Base-by-base conservation (phyloP, 2,888 invertebrate species). In the Nyleta sp. region DNA sequence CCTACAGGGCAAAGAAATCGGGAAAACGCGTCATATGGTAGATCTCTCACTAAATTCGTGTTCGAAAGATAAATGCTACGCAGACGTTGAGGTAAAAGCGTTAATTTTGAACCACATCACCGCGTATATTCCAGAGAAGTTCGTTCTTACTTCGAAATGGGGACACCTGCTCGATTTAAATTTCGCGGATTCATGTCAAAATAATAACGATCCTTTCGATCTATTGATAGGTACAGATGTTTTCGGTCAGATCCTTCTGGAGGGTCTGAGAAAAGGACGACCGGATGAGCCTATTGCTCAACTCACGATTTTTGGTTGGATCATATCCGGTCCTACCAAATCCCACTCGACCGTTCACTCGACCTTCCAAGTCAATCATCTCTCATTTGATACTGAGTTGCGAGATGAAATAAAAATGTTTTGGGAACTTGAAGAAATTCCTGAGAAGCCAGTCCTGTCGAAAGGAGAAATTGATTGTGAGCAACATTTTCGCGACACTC, bases 361-460 rank as follows among this genome's bases (percentile, higher is more conserved):
- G 1, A 10, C 17, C 0, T 3, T 18, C 2, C 2, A 7, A 1
- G 33, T 52, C n/a, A 52, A 52, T 52, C 52, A 52, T 11, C n/a
- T 52, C 5, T 18, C 46, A 6, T 24, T 13, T 33, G 3, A 15
- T 10, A 17, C 6, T 13, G 11, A 28, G 1, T 17, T 52, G 7
- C 17, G 17, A 6, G 52, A 52, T 10, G 8, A 24, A 3, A 5
- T 52, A 2, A 8, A 4, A 5, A 31, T 17, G 4, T 33, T 52
- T 7, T 52, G 52, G 57, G 42, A 57, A 13, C 2, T 28, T 0
- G 57, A 57, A 6, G 57, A 57, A 11, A 15, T 57, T 1, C 57
- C 42, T 6, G 1, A 2, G 1, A 15, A 2, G 1, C 15, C 35
- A 2, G 2, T 40, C 2, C 7, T 10, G 2, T 24, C 57, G 1